Percentiles rank a stretch among this genome's conserved stretches.
Evolutionary conservation across 2,113 vertebrate genomes (phyloP).

Genomic region (Archilochus colubris): DNA sequence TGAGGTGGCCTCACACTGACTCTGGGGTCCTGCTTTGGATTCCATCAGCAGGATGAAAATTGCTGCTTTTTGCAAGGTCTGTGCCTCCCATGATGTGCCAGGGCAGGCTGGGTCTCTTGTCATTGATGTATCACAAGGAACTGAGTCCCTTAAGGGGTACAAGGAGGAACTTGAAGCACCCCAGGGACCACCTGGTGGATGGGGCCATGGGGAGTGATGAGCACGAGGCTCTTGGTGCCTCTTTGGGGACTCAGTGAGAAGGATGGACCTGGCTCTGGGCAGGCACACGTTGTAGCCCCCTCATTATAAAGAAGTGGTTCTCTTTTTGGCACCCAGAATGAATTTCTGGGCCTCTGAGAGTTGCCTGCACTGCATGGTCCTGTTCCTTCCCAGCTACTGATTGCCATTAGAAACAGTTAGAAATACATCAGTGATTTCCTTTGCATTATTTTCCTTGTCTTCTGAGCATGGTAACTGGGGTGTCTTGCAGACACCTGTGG

Average conservation of each 20-base stretch:
- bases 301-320: not conserved
- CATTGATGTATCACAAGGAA: not conserved
- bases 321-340: not conserved
- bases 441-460: not conserved
- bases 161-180: not conserved
- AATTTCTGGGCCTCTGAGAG: not conserved
- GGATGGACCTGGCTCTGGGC: not conserved
- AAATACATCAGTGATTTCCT: not conserved
- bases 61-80: not conserved
- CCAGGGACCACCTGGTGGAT: not conserved
- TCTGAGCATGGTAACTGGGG: not conserved
- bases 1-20: not conserved
- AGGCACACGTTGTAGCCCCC: fast-evolving
- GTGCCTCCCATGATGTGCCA: not conserved
- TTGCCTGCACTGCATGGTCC: not conserved
- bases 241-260: not conserved
- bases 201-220: not conserved
- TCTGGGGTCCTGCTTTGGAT: not conserved
- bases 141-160: not conserved
- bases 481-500: not conserved
- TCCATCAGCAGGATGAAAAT: not conserved
- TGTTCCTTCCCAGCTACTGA: not conserved
- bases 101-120: not conserved
- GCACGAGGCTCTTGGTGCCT: not conserved
- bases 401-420: not conserved